phyloP scores from a whole-genome alignment of 2,888 invertebrate genomes.

The Periphyllus acericola region DNA sequence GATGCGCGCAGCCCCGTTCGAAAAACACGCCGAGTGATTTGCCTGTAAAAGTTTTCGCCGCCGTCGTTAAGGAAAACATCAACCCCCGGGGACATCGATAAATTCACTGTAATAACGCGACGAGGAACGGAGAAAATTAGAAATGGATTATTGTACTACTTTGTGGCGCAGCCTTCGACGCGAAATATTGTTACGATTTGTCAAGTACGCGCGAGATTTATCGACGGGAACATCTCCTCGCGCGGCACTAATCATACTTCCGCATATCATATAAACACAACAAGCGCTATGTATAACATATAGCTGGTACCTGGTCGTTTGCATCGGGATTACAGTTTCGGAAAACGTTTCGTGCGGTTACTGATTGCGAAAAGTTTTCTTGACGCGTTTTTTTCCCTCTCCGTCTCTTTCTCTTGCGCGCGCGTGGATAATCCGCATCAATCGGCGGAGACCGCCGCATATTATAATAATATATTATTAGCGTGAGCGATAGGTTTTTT shows the following conservation, averaged over 20 bases:
- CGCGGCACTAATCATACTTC: not conserved
- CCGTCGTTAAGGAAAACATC: not conserved
- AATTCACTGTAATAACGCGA: not conserved
- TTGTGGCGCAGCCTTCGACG: not conserved
- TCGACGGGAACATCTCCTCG: not conserved
- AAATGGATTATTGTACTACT: not conserved
- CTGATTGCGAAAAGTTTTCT: conserved; percentile 50
- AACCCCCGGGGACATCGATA: not conserved
- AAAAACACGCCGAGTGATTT: not conserved
- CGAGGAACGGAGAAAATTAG: not conserved
- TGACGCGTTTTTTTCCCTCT: not conserved
- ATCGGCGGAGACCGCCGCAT: not conserved
- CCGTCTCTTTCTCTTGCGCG: conserved; percentile 8
- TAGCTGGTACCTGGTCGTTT: not conserved
- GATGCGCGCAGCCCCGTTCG: too few relatives aligned
- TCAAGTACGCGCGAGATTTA: conserved; percentile 15
- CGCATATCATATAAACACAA: conserved; percentile 4
- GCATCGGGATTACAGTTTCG: conserved; percentile 35
- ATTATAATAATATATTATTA: not conserved
- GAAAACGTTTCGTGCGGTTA: conserved; percentile 20
- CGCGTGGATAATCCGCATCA: not conserved
- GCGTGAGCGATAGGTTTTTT: not conserved
- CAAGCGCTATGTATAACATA: not conserved
- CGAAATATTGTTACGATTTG: conserved; percentile 25
- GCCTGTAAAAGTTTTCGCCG: not conserved